Conservation (phyloP, 2,797 vertebrate genomes). For the Mus spretus region DNA sequence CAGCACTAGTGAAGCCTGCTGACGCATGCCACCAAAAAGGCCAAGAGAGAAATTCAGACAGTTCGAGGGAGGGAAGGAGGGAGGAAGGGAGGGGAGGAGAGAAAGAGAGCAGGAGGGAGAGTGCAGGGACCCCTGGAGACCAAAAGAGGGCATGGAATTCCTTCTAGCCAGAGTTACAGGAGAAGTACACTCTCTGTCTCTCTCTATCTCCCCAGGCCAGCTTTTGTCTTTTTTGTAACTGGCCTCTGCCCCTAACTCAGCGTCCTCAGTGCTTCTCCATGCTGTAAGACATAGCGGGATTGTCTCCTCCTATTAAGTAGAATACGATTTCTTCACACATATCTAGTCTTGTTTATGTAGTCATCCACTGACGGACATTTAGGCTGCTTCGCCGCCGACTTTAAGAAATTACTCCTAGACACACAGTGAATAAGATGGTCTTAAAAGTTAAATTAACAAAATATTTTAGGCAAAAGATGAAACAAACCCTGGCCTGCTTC, state of each 20-base stretch:
- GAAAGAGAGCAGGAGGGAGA: too few relatives aligned
- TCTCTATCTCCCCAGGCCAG: not conserved
- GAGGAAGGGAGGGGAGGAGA: accelerated
- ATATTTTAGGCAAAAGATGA: not conserved
- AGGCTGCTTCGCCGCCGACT: not conserved
- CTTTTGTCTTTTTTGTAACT: not conserved
- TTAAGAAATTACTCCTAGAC: conserved; percentile 13
- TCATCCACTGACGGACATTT: not conserved
- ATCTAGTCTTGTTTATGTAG: not conserved
- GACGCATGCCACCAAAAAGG: not conserved
- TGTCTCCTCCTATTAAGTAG: not conserved
- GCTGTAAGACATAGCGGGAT: too few relatives aligned
- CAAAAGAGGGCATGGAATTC: not conserved
- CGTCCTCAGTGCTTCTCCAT: not conserved
- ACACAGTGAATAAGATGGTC: not conserved
- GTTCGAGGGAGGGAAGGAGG: too few relatives aligned
- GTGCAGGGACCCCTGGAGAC: not conserved
- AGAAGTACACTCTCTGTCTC: not conserved
- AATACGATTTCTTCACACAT: not conserved
- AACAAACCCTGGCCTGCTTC: not conserved
- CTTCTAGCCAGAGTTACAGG: not conserved
- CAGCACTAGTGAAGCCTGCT: not conserved
- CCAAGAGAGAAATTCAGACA: not conserved
- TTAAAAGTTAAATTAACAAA: conserved; percentile 8
- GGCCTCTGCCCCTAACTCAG: not conserved